These are phyloP conservation scores for Calameuta idolon DNA, from an alignment of 2,888 invertebrate genomes.

Conservation along the genomic window DNA sequence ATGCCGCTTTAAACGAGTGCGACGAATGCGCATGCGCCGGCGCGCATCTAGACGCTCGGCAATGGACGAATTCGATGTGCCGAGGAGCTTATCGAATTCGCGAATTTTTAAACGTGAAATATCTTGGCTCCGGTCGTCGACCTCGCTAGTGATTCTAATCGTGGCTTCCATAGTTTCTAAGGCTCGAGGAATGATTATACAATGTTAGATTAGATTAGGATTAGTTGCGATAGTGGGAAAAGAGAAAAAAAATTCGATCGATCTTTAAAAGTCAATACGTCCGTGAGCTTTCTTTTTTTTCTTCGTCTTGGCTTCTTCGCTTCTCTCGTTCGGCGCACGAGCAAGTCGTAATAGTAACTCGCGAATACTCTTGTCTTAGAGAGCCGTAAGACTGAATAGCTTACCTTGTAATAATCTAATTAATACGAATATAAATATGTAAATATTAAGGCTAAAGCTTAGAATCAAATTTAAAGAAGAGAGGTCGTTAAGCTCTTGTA, in stretches of 20 bases:
- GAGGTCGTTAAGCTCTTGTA: background rate
- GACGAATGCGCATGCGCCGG: too few species aligned
- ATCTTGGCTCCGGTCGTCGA: background rate
- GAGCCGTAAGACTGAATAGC: constrained; percentile 53
- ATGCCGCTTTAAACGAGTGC: too few species aligned
- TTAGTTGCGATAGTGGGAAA: background rate
- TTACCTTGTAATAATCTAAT: constrained; percentile 9
- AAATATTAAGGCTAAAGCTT: background rate
- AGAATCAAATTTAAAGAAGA: background rate
- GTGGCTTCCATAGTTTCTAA: background rate
- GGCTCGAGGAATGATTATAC: background rate
- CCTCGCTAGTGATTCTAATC: background rate
- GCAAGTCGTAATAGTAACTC: constrained; percentile 23
- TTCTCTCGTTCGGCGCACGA: constrained; percentile 10
- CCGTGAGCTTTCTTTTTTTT: background rate
- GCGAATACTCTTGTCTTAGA: constrained; percentile 36
- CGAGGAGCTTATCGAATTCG: background rate
- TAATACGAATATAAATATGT: background rate
- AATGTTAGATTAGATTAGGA: background rate
- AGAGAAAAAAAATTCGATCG: background rate
- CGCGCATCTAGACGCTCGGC: background rate
- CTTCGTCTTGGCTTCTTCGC: background rate
- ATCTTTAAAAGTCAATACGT: background rate
- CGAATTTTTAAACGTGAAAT: background rate
- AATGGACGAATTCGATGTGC: background rate